These are phyloP conservation scores for Misgurnus anguillicaudatus DNA, from an alignment of 2,113 vertebrate species.

Conservation along the genomic window DNA sequence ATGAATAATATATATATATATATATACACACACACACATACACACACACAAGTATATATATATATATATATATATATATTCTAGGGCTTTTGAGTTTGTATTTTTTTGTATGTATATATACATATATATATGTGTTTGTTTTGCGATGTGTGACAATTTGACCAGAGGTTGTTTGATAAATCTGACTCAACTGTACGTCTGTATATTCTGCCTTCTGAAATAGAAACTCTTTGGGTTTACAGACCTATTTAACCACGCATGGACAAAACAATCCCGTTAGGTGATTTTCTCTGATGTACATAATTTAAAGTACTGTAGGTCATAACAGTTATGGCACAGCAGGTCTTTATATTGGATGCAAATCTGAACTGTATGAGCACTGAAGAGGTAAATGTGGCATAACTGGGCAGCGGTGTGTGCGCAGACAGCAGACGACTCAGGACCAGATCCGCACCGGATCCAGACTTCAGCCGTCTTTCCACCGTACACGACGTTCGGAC, in stretches of 20 bases:
- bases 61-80: constrained; percentile 61
- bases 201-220: constrained; percentile 92
- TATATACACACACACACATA: constrained; percentile 56
- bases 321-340: constrained; percentile 73
- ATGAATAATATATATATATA: constrained; percentile 54
- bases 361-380: constrained; percentile 37
- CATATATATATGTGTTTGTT: constrained; percentile 68
- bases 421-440: background rate
- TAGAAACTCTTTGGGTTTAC: constrained; percentile 75
- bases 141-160: constrained; percentile 71
- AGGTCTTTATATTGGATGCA: constrained; percentile 79
- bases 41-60: constrained; percentile 52
- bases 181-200: constrained; percentile 70
- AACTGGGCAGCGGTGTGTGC: background rate
- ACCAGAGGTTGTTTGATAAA: constrained; percentile 72
- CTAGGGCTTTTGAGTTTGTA: constrained; percentile 78
- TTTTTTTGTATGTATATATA: constrained; percentile 69
- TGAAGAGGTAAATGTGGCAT: background rate
- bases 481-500: too few species aligned
- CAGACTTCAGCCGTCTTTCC: too few species aligned
- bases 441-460: too few species aligned
- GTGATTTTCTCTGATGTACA: constrained; percentile 84
- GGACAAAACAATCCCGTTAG: constrained; percentile 82
- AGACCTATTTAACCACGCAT: constrained; percentile 81
- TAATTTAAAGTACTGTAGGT: constrained; percentile 70